Percentiles rank a stretch among this genome's conserved stretches.
phyloP scores from a whole-genome alignment of 2,797 vertebrate genomes.

The Acomys russatus region DNA sequence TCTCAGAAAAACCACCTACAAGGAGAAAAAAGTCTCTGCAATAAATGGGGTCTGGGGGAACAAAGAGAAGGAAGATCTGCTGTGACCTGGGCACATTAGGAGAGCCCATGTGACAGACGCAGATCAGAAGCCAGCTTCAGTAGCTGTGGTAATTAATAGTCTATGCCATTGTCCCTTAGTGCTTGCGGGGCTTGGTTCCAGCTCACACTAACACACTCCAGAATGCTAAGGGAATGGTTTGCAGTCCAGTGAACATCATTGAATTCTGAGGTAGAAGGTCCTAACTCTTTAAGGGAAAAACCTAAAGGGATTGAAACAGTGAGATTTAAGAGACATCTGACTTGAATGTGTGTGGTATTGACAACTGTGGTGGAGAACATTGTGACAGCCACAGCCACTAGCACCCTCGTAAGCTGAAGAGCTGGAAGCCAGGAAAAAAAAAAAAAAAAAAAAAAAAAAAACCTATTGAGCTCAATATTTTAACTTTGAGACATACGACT shows the following conservation, averaged over 20 bases:
- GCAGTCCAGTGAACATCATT: neutral
- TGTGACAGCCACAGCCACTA: neutral
- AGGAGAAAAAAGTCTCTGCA: neutral
- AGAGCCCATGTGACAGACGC: neutral
- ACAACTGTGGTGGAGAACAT: neutral
- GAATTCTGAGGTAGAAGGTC: neutral
- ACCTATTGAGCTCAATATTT: conserved; percentile 14
- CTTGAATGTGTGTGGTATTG: neutral
- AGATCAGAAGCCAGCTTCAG: neutral
- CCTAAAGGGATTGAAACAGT: neutral
- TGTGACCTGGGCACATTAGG: neutral
- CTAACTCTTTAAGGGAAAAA: neutral
- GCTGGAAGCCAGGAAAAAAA: neutral
- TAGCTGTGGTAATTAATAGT: neutral
- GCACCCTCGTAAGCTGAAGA: neutral
- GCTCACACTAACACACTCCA: neutral
- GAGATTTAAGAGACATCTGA: neutral
- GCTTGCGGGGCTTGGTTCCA: neutral
- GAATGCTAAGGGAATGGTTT: neutral
- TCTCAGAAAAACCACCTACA: too few species aligned
- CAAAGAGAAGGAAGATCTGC: conserved; percentile 34
- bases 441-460: conserved; percentile 30
- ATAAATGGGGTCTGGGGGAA: neutral
- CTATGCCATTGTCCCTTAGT: neutral
- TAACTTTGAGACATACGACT: conserved; percentile 44